phyloP scores from a whole-genome alignment of 2,888 invertebrate genomes.

The Aquatica leii region DNA sequence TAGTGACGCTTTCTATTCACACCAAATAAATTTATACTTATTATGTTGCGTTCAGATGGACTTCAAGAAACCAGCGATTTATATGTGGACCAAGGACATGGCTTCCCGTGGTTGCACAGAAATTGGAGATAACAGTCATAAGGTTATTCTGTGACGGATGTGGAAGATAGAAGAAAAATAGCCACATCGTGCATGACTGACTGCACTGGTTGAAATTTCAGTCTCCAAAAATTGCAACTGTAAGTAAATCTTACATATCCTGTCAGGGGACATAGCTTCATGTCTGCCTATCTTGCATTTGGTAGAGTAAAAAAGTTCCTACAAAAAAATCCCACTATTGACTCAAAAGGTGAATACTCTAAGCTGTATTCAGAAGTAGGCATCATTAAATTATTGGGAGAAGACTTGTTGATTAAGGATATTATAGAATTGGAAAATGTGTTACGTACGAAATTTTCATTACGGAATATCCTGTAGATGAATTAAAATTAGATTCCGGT shows the following conservation, averaged over 20 bases:
- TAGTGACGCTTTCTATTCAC: slow-evolving; percentile 6
- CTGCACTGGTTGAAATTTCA: too few relatives aligned
- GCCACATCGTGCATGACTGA: not conserved
- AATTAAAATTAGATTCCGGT: too few relatives aligned
- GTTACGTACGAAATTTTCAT: too few relatives aligned
- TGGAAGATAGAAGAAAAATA: slow-evolving; percentile 2
- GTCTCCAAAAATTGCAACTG: not conserved
- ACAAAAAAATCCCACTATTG: not conserved
- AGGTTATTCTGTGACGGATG: slow-evolving; percentile 10
- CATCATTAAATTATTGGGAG: slow-evolving; percentile 1
- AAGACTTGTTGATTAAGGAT: not conserved
- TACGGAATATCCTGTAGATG: too few relatives aligned
- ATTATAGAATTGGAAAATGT: not conserved
- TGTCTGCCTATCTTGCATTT: not conserved
- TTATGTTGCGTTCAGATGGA: not conserved
- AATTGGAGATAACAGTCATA: not conserved
- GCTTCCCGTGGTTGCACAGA: not conserved
- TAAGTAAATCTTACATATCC: not conserved
- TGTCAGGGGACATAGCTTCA: too few relatives aligned
- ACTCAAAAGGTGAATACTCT: not conserved
- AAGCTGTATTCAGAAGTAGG: not conserved
- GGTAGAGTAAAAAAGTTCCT: not conserved
- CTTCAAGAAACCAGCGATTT: not conserved
- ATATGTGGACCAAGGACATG: not conserved
- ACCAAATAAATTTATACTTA: slow-evolving; percentile 1